A percentile compares a stretch with the other conserved stretches of the same genome.
Conservation (phyloP, 2,888 invertebrate species). For the Conus canariensis region DNA sequence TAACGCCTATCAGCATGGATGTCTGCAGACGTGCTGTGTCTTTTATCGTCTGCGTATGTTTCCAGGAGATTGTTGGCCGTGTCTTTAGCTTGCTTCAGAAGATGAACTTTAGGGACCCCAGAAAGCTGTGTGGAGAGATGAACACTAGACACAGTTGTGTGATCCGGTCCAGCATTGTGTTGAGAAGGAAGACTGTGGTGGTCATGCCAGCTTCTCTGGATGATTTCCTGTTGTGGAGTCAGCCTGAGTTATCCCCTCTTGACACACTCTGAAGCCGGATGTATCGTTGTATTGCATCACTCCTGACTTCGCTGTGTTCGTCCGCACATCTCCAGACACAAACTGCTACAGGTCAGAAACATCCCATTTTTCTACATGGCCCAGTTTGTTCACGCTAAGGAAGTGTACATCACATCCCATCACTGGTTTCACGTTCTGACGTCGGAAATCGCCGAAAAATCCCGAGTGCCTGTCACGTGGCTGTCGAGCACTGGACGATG, state of each 20-base stretch:
- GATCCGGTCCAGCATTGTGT: not conserved
- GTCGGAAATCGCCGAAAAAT: slow-evolving; percentile 51
- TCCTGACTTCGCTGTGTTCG: not conserved
- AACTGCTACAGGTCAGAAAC: slow-evolving; percentile 54
- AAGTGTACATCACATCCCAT: slow-evolving; percentile 53
- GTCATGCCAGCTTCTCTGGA: not conserved
- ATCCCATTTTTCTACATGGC: slow-evolving; percentile 57
- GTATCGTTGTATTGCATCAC: slow-evolving; percentile 23
- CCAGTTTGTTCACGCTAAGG: slow-evolving; percentile 55
- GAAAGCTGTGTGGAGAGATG: not conserved
- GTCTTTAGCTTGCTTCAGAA: not conserved
- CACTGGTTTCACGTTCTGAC: slow-evolving; percentile 48
- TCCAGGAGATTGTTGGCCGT: not conserved
- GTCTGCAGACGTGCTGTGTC: no score
- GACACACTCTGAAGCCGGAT: not conserved
- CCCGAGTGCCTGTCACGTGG: slow-evolving; percentile 50
- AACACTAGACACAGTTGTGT: not conserved
- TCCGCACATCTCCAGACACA: slow-evolving; percentile 38
- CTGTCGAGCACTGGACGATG: slow-evolving; percentile 62
- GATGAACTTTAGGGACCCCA: not conserved
- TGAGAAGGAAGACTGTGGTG: not conserved
- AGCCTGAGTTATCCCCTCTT: not conserved
- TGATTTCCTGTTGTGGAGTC: slow-evolving; percentile 1
- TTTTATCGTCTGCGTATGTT: no score
- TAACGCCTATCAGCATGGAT: no score